phyloP scores from a whole-genome alignment of 1,140 invertebrate species.

The Euura saliciscinereae region DNA sequence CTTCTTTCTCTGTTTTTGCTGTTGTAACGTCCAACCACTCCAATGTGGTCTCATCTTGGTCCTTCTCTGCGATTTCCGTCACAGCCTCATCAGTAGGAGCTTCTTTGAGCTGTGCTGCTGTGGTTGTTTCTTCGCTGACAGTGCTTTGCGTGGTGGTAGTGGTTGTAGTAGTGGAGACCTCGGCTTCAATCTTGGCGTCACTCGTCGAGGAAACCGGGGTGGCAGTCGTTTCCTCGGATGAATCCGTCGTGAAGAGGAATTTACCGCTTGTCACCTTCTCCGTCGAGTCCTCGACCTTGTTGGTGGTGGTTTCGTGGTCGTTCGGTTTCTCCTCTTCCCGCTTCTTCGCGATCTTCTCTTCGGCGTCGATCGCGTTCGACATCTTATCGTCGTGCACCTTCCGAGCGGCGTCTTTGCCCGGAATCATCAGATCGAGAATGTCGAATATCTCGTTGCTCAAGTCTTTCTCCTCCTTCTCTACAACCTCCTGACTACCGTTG shows the following conservation, averaged over 20 bases:
- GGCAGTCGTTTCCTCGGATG: not conserved
- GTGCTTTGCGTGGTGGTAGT: not conserved
- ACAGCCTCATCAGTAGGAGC: not conserved
- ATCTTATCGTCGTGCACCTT: constrained; percentile 18
- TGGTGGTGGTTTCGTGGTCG: constrained; percentile 28
- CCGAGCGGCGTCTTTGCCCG: constrained; percentile 23
- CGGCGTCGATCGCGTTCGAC: constrained; percentile 16
- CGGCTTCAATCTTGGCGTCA: not conserved
- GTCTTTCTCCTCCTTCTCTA: constrained; percentile 40
- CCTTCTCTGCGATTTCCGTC: constrained; percentile 21
- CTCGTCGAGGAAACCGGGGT: not conserved
- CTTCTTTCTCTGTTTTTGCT: constrained; percentile 33
- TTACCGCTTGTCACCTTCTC: constrained; percentile 24
- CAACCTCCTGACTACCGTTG: constrained; percentile 38
- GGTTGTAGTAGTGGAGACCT: not conserved
- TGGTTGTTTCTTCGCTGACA: not conserved
- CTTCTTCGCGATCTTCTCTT: constrained; percentile 22
- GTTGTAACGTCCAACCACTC: constrained; percentile 37
- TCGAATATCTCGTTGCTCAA: constrained; percentile 55
- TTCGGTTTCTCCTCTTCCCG: constrained; percentile 26
- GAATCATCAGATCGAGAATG: constrained; percentile 52
- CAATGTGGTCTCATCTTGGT: constrained; percentile 27
- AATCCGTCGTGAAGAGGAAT: constrained; percentile 6
- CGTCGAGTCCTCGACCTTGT: constrained; percentile 28
- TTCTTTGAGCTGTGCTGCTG: not conserved